Conservation (phyloP, 2,113 vertebrate genomes). For the Rhinichthys klamathensis region DNA sequence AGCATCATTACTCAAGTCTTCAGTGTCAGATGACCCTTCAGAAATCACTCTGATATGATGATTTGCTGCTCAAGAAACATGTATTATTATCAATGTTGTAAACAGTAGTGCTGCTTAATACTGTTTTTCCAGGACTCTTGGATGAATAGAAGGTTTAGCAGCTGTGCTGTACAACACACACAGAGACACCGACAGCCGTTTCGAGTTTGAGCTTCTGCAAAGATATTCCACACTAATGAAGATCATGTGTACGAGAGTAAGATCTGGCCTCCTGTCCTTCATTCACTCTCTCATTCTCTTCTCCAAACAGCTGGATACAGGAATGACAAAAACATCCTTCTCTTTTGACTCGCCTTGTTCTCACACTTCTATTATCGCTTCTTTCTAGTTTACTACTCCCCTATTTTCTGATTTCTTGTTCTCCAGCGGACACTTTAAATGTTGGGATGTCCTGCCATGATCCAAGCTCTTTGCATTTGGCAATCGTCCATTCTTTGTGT, state of each 20-base stretch:
- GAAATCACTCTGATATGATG: neutral
- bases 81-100: neutral
- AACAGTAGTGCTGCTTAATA: neutral
- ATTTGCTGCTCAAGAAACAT: neutral
- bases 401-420: neutral
- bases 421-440: neutral
- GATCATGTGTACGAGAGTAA: conserved; percentile 42
- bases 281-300: neutral
- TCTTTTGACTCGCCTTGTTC: neutral
- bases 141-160: neutral
- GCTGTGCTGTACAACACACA: neutral
- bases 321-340: neutral
- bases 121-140: neutral
- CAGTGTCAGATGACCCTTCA: neutral
- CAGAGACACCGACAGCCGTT: neutral
- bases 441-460: conserved; percentile 38
- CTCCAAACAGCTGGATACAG: conserved; percentile 58
- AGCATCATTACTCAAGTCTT: neutral
- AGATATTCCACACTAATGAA: conserved; percentile 40
- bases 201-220: neutral
- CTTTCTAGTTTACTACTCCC: neutral
- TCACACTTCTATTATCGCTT: neutral
- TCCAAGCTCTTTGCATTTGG: neutral
- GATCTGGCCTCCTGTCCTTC: neutral
- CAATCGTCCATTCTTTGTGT: neutral